These are phyloP conservation scores for Taenioides sp. DNA, from an alignment of 2,797 vertebrate genomes.

Conservation along the genomic window DNA sequence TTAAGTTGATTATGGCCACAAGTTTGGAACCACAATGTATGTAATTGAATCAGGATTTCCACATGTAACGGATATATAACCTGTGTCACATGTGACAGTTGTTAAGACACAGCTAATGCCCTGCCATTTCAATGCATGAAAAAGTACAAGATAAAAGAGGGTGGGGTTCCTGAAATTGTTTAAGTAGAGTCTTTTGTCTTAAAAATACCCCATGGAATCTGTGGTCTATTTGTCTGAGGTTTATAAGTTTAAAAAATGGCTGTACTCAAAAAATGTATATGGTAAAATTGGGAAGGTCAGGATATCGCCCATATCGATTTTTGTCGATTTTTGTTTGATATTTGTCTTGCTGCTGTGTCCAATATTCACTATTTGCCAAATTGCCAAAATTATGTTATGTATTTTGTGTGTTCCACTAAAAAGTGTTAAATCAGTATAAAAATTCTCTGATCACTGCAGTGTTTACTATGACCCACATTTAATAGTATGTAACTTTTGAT, in stretches of 20 bases:
- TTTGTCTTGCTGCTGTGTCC: too few species aligned
- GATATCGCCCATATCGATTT: too few species aligned
- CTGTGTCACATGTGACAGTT: slow-evolving; percentile 29
- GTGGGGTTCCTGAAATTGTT: slow-evolving; percentile 5
- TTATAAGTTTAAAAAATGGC: slow-evolving; percentile 1
- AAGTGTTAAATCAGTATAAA: slow-evolving; percentile 1
- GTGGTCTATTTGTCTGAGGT: slow-evolving; percentile 26
- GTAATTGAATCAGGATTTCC: slow-evolving; percentile 31
- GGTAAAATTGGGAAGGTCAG: background rate
- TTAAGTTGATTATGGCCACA: slow-evolving; percentile 35
- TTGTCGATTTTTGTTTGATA: too few species aligned
- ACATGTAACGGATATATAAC: slow-evolving; percentile 36
- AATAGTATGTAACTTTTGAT: too few species aligned
- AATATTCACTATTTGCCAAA: too few species aligned
- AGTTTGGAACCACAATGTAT: slow-evolving; percentile 23
- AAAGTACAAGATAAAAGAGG: background rate
- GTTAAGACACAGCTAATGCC: slow-evolving; percentile 24
- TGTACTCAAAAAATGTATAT: background rate
- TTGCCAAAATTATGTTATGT: background rate
- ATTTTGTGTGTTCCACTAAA: background rate
- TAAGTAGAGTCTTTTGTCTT: slow-evolving; percentile 24
- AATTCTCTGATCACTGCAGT: background rate
- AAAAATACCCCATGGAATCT: slow-evolving; percentile 21
- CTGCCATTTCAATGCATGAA: slow-evolving; percentile 11
- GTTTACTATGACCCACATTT: background rate